Conservation (phyloP, 2,113 vertebrate species). For the Phocoena sinus region DNA sequence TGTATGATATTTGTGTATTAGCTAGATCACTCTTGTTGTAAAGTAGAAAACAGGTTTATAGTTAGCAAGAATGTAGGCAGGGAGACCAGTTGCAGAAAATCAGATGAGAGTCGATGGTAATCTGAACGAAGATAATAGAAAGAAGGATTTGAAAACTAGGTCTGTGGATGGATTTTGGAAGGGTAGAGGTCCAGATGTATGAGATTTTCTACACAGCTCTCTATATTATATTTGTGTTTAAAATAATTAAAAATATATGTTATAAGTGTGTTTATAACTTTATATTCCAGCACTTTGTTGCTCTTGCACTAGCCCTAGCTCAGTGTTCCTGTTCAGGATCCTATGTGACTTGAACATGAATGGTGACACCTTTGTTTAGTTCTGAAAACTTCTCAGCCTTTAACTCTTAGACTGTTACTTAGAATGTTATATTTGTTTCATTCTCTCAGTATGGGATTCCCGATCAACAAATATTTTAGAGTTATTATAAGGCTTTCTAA, state of each 20-base stretch:
- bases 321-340: background rate
- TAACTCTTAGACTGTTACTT: background rate
- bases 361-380: background rate
- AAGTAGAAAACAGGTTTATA: background rate
- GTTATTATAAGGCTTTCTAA: background rate
- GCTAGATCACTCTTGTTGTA: background rate
- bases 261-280: background rate
- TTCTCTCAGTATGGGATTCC: background rate
- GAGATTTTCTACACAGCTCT: background rate
- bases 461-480: background rate
- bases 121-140: background rate
- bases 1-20: background rate
- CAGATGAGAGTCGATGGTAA: background rate
- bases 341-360: background rate
- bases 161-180: background rate
- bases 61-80: background rate
- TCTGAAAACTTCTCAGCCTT: background rate
- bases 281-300: background rate
- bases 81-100: background rate
- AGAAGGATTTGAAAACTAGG: background rate
- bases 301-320: background rate
- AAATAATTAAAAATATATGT: background rate
- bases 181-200: background rate
- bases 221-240: background rate
- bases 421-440: background rate